phyloP scores from a whole-genome alignment of 2,113 vertebrate species.

The Rhineura floridana region DNA sequence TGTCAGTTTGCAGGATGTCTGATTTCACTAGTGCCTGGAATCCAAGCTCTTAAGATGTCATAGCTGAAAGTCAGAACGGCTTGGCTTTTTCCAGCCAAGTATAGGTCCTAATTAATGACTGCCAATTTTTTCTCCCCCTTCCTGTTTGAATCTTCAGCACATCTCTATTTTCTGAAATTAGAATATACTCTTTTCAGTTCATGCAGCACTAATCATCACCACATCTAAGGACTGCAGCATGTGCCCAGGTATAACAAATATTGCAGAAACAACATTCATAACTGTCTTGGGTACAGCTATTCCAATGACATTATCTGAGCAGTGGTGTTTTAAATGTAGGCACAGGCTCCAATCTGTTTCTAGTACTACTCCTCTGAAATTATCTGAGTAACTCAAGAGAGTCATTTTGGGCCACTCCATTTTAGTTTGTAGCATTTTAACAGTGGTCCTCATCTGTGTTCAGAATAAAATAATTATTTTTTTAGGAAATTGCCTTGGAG shows the following conservation, averaged over 20 bases:
- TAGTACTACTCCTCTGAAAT: conserved; percentile 33
- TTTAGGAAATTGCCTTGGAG: conserved; percentile 42
- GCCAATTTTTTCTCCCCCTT: not conserved
- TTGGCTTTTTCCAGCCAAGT: not conserved
- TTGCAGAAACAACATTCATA: conserved; percentile 44
- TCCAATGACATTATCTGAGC: conserved; percentile 21
- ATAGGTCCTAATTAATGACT: not conserved
- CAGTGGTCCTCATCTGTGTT: conserved; percentile 43
- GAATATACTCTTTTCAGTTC: conserved; percentile 24
- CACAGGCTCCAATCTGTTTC: conserved; percentile 7
- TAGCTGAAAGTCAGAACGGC: not conserved
- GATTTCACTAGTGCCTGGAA: not conserved
- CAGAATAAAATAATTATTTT: conserved; percentile 46
- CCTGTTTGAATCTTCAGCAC: conserved; percentile 23
- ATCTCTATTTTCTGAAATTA: not conserved
- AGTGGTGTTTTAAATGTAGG: conserved; percentile 41
- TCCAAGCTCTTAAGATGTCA: not conserved
- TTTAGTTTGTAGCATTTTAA: conserved; percentile 46
- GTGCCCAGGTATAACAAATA: not conserved
- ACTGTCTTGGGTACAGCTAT: conserved; percentile 35
- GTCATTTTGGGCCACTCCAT: conserved; percentile 48
- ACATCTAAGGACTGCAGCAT: conserved; percentile 28
- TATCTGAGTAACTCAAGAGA: not conserved
- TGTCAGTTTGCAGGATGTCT: not conserved
- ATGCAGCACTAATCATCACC: not conserved